These are phyloP conservation scores for Oikopleura dioica DNA, from an alignment of 23 tunicate genomes.

Conservation along the genomic window DNA sequence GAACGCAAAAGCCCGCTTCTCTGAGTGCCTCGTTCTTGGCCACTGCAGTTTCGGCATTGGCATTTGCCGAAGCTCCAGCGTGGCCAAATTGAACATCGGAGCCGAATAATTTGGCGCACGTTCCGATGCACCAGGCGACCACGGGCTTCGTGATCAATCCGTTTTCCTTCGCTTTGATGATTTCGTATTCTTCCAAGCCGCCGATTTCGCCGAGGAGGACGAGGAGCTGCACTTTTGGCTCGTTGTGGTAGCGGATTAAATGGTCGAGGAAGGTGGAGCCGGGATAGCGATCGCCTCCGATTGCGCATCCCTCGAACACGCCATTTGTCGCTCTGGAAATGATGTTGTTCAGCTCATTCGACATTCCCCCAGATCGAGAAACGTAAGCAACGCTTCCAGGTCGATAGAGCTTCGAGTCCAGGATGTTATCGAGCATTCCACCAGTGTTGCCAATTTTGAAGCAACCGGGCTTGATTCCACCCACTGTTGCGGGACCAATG, in stretches of 20 bases:
- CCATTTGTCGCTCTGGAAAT: conserved; percentile 61
- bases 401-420: conserved; percentile 60
- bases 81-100: conserved; percentile 97
- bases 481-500: conserved; percentile 98
- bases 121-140: conserved; percentile 97
- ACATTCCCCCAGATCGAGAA: conserved; percentile 88
- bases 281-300: conserved; percentile 93
- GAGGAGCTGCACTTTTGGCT: conserved; percentile 50
- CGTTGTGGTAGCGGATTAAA: conserved; percentile 41
- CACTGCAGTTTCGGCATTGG: conserved; percentile 53
- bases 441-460: conserved; percentile 98
- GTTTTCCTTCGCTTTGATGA: conserved; percentile 46
- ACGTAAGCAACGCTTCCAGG: conserved; percentile 96
- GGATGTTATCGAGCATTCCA: conserved; percentile 96
- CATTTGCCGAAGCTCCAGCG: conserved; percentile 89
- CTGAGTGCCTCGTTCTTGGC: conserved; percentile 69
- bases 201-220: conserved; percentile 93
- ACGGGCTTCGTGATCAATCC: conserved; percentile 56
- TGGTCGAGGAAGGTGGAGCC: conserved; percentile 84
- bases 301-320: conserved; percentile 83
- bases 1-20: conserved; percentile 70
- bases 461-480: conserved; percentile 95
- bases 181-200: conserved; percentile 72
- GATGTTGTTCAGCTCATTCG: conserved; percentile 83
- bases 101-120: conserved; percentile 86